phyloP scores from a whole-genome alignment of 2,888 invertebrate species.

The Cryptocheilus praepositus region DNA sequence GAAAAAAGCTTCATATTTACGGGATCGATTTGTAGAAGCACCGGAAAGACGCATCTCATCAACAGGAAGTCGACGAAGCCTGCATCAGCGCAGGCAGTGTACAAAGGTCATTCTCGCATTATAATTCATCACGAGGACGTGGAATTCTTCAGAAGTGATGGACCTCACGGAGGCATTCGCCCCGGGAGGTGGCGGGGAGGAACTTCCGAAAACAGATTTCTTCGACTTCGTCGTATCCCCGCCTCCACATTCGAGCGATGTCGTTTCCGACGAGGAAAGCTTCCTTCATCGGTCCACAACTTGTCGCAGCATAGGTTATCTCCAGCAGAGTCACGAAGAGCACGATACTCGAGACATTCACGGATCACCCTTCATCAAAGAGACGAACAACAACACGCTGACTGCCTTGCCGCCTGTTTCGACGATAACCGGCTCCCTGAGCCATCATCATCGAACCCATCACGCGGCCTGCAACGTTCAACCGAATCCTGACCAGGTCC shows the following conservation, averaged over 20 bases:
- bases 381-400: constrained; percentile 80
- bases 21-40: no score
- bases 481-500: constrained; percentile 75
- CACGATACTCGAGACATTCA: constrained; percentile 60
- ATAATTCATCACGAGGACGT: constrained; percentile 36
- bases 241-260: constrained; percentile 70
- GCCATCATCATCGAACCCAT: constrained; percentile 58
- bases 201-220: constrained; percentile 91
- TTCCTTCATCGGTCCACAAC: constrained; percentile 74
- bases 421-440: constrained; percentile 70
- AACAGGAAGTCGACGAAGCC: background rate
- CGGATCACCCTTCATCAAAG: constrained; percentile 73
- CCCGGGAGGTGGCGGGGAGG: constrained; percentile 78
- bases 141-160: constrained; percentile 75
- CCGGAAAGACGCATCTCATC: no score
- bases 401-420: constrained; percentile 72
- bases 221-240: constrained; percentile 92
- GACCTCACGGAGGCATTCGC: constrained; percentile 88
- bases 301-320: constrained; percentile 64
- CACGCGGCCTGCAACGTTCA: constrained; percentile 57
- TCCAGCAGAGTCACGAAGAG: constrained; percentile 64
- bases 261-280: constrained; percentile 81
- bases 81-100: background rate
- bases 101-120: background rate
- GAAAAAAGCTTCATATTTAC: no score